Conservation (phyloP, 37 sponge, comb jelly and placozoan genomes). For the Geodia barretti region DNA sequence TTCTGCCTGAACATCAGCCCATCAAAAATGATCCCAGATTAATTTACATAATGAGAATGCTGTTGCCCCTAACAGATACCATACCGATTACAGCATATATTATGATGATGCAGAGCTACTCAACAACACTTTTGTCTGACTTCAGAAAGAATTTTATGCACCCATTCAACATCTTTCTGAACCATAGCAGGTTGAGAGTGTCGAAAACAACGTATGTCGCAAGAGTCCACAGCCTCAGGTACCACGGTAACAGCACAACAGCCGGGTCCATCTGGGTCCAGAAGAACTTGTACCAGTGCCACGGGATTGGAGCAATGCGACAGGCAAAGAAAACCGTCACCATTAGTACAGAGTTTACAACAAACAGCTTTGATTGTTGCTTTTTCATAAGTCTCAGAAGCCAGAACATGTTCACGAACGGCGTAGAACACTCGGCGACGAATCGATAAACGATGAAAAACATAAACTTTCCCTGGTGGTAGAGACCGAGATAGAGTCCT, state of each 20-base stretch:
- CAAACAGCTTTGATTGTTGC: background rate
- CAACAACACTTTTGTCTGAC: no score
- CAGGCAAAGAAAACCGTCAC: conserved; percentile 45
- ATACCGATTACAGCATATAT: no score
- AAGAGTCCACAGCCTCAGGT: conserved; percentile 25
- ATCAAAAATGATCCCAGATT: no score
- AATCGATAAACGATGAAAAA: conserved; percentile 51
- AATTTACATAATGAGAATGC: no score
- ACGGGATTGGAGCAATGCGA: conserved; percentile 59
- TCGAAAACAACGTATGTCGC: conserved; percentile 50
- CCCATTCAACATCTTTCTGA: conserved; percentile 60
- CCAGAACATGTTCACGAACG: conserved; percentile 56
- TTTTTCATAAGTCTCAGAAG: conserved; percentile 5
- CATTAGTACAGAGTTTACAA: conserved; percentile 41
- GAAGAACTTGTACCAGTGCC: conserved; percentile 41
- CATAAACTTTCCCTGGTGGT: conserved; percentile 28
- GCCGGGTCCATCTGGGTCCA: background rate
- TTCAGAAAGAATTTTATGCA: conserved; percentile 15
- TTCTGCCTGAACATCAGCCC: no score
- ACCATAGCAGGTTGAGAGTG: conserved; percentile 68
- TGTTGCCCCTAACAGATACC: no score
- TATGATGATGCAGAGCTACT: no score
- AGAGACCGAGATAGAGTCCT: conserved; percentile 30
- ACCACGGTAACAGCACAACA: background rate
- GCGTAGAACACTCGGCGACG: conserved; percentile 58